Evolutionary conservation across 2,888 invertebrate genomes (phyloP), one percentile per base, ranked within the genome.

Genomic region (Andrena haemorrhoa): DNA sequence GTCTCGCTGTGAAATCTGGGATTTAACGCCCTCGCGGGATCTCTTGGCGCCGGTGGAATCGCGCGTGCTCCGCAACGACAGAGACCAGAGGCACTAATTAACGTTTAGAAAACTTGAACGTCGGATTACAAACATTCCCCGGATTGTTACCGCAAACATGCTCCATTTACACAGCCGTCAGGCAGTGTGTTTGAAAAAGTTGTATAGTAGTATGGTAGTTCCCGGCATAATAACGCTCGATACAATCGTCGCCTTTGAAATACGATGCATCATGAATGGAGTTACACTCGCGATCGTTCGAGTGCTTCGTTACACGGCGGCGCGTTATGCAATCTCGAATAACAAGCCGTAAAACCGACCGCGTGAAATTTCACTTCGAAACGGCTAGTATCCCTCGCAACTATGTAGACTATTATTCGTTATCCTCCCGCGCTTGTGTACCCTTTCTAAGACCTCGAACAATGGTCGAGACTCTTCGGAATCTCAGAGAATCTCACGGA

Each of bases 231-330:
- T 33, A 16, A 41, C 41, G 56, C 51, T 53, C 60, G 51, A 69
- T 56, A 69, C 61, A 41, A 72, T 79, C 61, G 71, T 47, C n/a
- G 60, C 16, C 49, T 60, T 78, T 80, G 71, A 80, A 80, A 80
- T 78, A 71, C 65, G 79, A 80, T 77, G 76, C 63, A 77, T 78
- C 63, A 71, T 79, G 80, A 80, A 80, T 80, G 79, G 63, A 78
- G 79, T 66, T 66, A 51, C 71, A 61, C 72, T 51, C 61, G 47
- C 65, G 71, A 79, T 77, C 79, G 79, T 66, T 79, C 70, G 72
- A 79, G 79, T 63, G 63, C 80, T 81, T 73, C 81, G 63, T 80
- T 80, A 80, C 56, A 23, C 72, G 79, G 35, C 56, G 79, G n/a
- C 56, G 79, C 29, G 49, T 80, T 80, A 72, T 66, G 79, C 72